Conservation (phyloP, 1,140 invertebrate species). For the Magallana angulata region DNA sequence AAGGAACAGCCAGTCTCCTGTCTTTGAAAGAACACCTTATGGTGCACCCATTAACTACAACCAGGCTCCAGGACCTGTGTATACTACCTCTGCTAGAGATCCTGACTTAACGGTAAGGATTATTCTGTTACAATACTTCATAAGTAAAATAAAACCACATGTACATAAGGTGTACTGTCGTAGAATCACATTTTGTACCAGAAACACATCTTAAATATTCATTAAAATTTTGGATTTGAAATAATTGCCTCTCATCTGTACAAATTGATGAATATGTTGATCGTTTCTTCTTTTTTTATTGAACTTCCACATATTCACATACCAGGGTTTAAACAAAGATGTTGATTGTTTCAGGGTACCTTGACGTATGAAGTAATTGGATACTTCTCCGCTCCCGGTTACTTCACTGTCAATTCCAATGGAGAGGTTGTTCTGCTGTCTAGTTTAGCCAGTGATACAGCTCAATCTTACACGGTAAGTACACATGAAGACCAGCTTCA, state of each 20-base stretch:
- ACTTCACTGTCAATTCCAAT: constrained; percentile 62
- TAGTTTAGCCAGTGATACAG: constrained; percentile 53
- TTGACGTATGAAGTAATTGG: constrained; percentile 63
- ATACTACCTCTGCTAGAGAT: constrained; percentile 62
- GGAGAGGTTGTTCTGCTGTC: constrained; percentile 56
- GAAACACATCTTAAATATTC: too few species aligned
- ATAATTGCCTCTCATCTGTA: too few species aligned
- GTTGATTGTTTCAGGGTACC: constrained; percentile 59
- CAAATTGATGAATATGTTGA: background rate
- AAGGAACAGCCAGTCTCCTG: constrained; percentile 63
- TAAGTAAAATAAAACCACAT: too few species aligned
- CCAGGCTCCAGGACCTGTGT: constrained; percentile 53
- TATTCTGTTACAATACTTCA: too few species aligned
- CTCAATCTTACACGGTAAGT: constrained; percentile 61
- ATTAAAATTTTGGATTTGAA: too few species aligned
- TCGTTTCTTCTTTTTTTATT: constrained; percentile 16
- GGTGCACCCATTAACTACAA: constrained; percentile 55
- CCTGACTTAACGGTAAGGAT: constrained; percentile 64
- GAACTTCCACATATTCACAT: too few species aligned
- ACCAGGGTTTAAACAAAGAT: background rate
- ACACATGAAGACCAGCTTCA: background rate
- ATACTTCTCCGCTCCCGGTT: constrained; percentile 66
- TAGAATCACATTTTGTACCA: too few species aligned
- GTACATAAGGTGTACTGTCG: too few species aligned
- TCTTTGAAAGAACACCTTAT: constrained; percentile 67